Evolutionary conservation across 2,888 invertebrate genomes (phyloP).

Genomic region (Hirtodrosophila cameraria): DNA sequence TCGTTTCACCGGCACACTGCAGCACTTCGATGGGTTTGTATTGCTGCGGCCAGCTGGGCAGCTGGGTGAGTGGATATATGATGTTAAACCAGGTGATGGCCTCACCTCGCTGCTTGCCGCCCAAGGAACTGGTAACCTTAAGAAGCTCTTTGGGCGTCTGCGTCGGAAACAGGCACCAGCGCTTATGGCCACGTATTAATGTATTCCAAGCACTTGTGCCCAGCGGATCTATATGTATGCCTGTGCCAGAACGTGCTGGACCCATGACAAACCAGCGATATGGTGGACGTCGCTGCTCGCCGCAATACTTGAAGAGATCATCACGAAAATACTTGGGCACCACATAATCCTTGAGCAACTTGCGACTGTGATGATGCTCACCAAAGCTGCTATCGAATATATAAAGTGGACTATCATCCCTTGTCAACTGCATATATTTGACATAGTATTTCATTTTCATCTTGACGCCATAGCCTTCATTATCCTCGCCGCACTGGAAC

Average conservation of each 20-base stretch:
- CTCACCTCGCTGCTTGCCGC: slow-evolving; percentile 99
- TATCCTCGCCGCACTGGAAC: slow-evolving; percentile 99
- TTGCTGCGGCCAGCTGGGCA: slow-evolving; percentile 94
- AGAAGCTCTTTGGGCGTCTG: slow-evolving; percentile 97
- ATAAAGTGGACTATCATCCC: slow-evolving; percentile 99
- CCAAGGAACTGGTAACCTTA: slow-evolving; percentile 95
- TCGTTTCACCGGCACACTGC: slow-evolving; percentile 98
- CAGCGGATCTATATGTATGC: slow-evolving; percentile 99
- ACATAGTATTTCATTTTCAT: slow-evolving; percentile 99
- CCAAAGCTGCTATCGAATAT: slow-evolving; percentile 99
- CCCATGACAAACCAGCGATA: slow-evolving; percentile 99
- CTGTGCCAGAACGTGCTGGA: slow-evolving; percentile 97
- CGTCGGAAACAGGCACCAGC: slow-evolving; percentile 99
- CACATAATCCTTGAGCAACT: slow-evolving; percentile 96
- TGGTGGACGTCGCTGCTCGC: slow-evolving; percentile 96
- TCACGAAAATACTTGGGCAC: slow-evolving; percentile 97
- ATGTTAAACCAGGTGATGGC: slow-evolving; percentile 99
- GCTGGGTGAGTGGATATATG: slow-evolving; percentile 96
- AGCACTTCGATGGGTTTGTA: slow-evolving; percentile 97
- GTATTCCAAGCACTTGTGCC: slow-evolving; percentile 99
- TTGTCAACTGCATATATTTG: slow-evolving; percentile 94
- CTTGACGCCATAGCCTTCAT: slow-evolving; percentile 99
- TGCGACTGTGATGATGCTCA: slow-evolving; percentile 96
- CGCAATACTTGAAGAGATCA: slow-evolving; percentile 98
- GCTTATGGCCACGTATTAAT: slow-evolving; percentile 95